Evolutionary conservation across 2,113 vertebrate genomes (phyloP).

Genomic region (Vombatus ursinus): DNA sequence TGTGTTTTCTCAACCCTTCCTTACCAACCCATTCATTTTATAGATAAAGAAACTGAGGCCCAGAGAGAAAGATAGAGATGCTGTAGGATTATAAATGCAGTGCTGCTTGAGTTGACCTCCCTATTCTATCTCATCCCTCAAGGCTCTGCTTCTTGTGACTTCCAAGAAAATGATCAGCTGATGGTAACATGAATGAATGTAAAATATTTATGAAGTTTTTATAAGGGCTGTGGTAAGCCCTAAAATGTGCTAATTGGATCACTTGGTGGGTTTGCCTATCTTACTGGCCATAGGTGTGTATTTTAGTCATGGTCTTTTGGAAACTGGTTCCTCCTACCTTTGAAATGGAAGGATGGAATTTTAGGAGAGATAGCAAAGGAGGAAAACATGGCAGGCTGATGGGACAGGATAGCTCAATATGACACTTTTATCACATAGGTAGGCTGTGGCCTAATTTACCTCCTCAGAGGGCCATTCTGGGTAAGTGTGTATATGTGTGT

Average conservation of each 20-base stretch:
- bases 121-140: background rate
- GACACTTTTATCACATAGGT: background rate
- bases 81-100: background rate
- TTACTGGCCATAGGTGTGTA: background rate
- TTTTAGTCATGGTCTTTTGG: background rate
- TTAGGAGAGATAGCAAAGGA: background rate
- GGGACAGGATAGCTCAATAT: background rate
- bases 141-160: background rate
- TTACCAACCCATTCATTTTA: background rate
- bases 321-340: background rate
- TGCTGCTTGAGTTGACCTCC: background rate
- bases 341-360: background rate
- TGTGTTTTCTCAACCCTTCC: background rate
- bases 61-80: background rate
- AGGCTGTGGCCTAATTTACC: background rate
- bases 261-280: background rate
- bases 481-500: background rate
- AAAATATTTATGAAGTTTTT: background rate
- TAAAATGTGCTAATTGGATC: background rate
- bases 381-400: background rate
- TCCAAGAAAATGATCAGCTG: background rate
- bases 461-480: background rate
- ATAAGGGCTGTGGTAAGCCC: background rate
- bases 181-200: background rate
- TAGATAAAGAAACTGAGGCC: background rate